Conservation (phyloP, 2,888 invertebrate species). For the Brachyptera putata region DNA sequence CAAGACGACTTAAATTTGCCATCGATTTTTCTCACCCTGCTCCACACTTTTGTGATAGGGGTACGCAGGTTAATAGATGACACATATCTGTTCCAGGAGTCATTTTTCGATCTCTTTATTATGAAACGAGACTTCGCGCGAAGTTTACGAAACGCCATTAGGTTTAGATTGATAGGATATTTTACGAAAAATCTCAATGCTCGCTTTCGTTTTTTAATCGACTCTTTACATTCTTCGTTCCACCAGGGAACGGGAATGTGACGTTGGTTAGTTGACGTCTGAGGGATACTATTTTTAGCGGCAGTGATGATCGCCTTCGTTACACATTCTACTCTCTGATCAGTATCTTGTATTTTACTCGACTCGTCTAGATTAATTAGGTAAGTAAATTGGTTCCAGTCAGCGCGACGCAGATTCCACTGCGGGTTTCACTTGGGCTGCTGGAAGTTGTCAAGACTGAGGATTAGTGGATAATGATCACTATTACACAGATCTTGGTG, state of each 20-base stretch:
- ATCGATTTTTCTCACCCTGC: not conserved
- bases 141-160: not conserved
- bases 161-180: not conserved
- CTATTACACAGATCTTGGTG: not conserved
- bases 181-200: not conserved
- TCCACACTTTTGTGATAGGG: not conserved
- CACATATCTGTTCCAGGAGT: slow-evolving; percentile 3
- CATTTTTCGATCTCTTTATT: not conserved
- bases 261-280: not conserved
- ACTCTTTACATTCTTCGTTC: not conserved
- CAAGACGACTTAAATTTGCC: not conserved
- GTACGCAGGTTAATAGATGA: too few species aligned
- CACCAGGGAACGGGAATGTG: slow-evolving; percentile 10
- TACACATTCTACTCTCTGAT: not conserved
- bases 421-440: not conserved
- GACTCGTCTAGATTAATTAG: not conserved
- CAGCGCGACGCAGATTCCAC: not conserved
- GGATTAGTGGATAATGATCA: not conserved
- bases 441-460: not conserved
- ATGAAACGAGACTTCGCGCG: not conserved
- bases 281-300: not conserved
- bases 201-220: not conserved
- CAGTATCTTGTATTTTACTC: not conserved
- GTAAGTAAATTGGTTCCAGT: not conserved
- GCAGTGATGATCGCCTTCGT: not conserved